These are phyloP conservation scores for Dicentrarchus labrax DNA, from an alignment of 2,113 vertebrate genomes.

Conservation along the genomic window DNA sequence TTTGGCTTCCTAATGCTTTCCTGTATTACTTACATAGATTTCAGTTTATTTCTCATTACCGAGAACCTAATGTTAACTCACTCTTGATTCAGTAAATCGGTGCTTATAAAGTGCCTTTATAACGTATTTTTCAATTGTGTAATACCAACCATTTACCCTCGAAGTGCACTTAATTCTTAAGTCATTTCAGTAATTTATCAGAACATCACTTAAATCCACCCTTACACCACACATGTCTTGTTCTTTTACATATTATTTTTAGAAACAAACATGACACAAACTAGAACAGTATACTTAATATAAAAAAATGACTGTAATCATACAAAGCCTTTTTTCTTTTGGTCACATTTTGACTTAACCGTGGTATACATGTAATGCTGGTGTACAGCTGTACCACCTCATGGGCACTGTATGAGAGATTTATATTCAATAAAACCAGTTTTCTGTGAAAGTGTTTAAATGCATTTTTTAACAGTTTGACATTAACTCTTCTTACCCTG, in stretches of 20 bases:
- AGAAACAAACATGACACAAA: neutral
- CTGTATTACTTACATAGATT: neutral
- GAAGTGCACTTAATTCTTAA: conserved; percentile 69
- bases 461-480: neutral
- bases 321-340: conserved; percentile 14
- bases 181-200: conserved; percentile 65
- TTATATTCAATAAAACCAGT: conserved; percentile 77
- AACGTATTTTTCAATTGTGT: conserved; percentile 57
- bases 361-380: conserved; percentile 8
- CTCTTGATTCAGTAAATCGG: conserved; percentile 30
- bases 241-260: conserved; percentile 27
- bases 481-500: neutral
- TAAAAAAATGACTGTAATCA: conserved; percentile 29
- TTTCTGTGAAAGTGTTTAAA: conserved; percentile 40
- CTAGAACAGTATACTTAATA: conserved; percentile 11
- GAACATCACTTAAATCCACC: conserved; percentile 67
- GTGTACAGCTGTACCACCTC: conserved; percentile 15
- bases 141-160: conserved; percentile 51
- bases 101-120: conserved; percentile 66
- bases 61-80: neutral
- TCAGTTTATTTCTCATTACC: conserved; percentile 4
- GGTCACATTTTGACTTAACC: conserved; percentile 43
- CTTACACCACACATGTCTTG: conserved; percentile 29
- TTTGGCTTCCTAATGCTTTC: neutral
- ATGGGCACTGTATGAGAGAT: conserved; percentile 62